Base-by-base conservation (phyloP, 1,140 invertebrate species). In the Drosophila teissieri region DNA sequence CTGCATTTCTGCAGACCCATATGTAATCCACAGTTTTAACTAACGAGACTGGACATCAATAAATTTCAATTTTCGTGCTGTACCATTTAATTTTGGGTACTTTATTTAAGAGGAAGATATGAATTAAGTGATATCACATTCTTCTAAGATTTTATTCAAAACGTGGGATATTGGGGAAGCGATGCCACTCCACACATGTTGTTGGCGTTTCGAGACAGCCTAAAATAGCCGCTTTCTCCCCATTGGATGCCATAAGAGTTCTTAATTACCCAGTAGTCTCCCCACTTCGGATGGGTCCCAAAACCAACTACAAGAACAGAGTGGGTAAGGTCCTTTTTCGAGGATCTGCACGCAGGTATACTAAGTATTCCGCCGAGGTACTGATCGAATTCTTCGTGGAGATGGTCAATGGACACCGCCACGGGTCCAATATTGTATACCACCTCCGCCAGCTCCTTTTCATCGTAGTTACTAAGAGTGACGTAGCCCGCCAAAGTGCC, bases 241-340 rank as follows among this genome's bases (percentile, higher is more conserved):
- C 95, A 95, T 4, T 39, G 57, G 5, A 42, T 48, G 4, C 93
- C 93, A 93, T 93, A 94, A 1, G 91, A 93, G 91, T 96, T 96
- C 86, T 96, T 96, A n/a, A 96, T 92, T 12, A 95, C 80, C 95
- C 95, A 96, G 88, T 95, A 96, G 52, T 94, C 93, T 10, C 62
- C 49, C 4, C 93, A 94, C 5, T 8, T 19, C 0, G 31, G 15
- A 57, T 79, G 55, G 3, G 14, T 61, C 5, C 62, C 69, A 92
- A 97, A 98, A 39, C 98, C 97, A 45, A 98, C 96, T 3, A 92
- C 49, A 58, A 94, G 94, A 4, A 97, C 92, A 8, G 97, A 60
- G 49, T 73, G 69, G 0, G 15, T 51, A 8, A 73, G 48, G 1
- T 37, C 8, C 3, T 1, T 1, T 17, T 63, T 44, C 0, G 52